Conservation (phyloP, 2,113 vertebrate species). For the Varanus komodoensis region DNA sequence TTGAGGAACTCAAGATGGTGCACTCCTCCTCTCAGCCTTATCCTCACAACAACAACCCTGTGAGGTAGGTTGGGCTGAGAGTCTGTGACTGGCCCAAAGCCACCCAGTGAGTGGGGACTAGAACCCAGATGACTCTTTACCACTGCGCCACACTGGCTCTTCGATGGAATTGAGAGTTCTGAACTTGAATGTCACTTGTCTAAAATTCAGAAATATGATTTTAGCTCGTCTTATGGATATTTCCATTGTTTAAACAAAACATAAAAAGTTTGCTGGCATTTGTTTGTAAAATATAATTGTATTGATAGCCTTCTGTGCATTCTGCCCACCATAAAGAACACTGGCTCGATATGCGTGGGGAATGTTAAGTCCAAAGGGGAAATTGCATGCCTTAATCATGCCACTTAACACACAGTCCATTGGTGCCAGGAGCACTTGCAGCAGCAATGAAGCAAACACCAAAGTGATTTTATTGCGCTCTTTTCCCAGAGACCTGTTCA, state of each 20-base stretch:
- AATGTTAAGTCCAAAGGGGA: neutral
- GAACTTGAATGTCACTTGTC: neutral
- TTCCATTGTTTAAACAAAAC: neutral
- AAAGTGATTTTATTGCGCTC: slow-evolving; percentile 5
- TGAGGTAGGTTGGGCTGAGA: no score
- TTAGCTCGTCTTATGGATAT: neutral
- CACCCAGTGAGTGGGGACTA: no score
- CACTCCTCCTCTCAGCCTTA: no score
- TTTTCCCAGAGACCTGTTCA: neutral
- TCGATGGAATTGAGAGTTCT: neutral
- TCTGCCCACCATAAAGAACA: neutral
- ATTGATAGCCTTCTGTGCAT: neutral
- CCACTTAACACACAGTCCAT: neutral
- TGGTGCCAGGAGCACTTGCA: neutral
- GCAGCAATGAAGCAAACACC: neutral
- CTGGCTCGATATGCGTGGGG: neutral
- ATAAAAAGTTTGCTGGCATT: neutral
- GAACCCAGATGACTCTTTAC: no score
- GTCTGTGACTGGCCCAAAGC: no score
- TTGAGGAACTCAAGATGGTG: no score
- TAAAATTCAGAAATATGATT: neutral
- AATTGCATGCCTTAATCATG: neutral
- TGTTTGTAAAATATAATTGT: neutral
- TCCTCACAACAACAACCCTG: no score
- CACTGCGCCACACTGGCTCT: no score